phyloP scores from a whole-genome alignment of 1,140 invertebrate genomes.

The Armadillidium nasatum region DNA sequence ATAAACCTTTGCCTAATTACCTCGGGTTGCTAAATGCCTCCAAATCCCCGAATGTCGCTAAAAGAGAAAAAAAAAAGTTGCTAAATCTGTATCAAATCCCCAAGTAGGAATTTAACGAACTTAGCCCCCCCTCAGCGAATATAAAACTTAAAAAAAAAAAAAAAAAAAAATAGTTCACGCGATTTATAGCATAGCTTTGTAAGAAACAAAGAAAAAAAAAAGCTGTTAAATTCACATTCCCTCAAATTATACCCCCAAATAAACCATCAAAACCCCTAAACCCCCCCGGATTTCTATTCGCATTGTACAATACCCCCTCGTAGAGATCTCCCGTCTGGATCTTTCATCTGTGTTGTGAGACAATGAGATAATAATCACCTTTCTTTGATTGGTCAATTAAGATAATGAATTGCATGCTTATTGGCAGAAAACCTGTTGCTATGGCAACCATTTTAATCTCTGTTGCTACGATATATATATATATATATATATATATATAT shows the following conservation, averaged over 20 bases:
- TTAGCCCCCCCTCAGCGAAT: background rate
- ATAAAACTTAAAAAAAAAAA: background rate
- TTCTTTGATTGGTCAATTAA: background rate
- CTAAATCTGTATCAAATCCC: background rate
- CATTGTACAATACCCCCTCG: background rate
- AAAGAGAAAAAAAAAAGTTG: no score
- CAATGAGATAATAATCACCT: background rate
- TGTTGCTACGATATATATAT: background rate
- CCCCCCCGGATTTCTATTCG: background rate
- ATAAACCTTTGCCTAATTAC: conserved; percentile 4
- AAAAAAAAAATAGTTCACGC: background rate
- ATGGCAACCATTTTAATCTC: background rate
- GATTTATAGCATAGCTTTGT: no score
- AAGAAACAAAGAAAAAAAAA: no score
- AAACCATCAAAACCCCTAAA: background rate
- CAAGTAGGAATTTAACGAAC: background rate
- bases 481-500: conserved; percentile 15
- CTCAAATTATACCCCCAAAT: background rate
- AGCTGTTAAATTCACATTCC: no score
- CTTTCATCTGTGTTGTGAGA: no score
- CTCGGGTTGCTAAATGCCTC: background rate
- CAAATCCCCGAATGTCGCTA: no score
- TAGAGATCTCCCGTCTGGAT: no score
- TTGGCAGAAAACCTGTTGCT: conserved; percentile 3
- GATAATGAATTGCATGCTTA: background rate